phyloP scores from a whole-genome alignment of 2,113 vertebrate genomes.

The Ptyas mucosa region DNA sequence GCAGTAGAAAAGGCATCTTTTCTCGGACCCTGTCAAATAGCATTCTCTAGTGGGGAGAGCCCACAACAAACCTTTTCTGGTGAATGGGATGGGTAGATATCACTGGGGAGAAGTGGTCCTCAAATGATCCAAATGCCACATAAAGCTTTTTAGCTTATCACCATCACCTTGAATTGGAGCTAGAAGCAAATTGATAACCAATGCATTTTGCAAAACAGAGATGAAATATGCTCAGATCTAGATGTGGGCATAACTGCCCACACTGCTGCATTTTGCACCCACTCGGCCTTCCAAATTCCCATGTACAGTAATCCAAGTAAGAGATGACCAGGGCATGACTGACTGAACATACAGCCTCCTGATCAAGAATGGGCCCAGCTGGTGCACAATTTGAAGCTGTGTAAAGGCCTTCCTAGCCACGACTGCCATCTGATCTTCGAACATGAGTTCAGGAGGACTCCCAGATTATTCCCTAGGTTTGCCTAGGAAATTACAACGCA shows the following conservation, averaged over 20 bases:
- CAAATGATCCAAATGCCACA: not conserved
- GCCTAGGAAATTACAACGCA: not conserved
- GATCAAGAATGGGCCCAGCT: not conserved
- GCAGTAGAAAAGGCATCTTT: not conserved
- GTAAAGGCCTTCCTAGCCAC: not conserved
- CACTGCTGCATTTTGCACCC: not conserved
- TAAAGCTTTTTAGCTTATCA: not conserved
- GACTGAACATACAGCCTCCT: not conserved
- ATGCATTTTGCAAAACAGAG: not conserved
- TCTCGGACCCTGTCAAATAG: not conserved
- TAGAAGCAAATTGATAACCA: not conserved
- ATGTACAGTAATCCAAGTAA: not conserved
- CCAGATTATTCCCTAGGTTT: not conserved
- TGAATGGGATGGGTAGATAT: not conserved
- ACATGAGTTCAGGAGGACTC: not conserved
- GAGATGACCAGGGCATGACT: not conserved
- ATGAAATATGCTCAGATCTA: not conserved
- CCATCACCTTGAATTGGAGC: not conserved
- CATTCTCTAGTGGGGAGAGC: not conserved
- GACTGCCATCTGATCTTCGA: not conserved
- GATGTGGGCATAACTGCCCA: not conserved
- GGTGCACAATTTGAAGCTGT: not conserved
- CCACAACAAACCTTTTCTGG: not conserved
- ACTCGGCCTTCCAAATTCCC: not conserved
- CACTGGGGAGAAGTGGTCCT: not conserved